Conservation (phyloP, 2,797 vertebrate genomes). For the Macropodus opercularis region DNA sequence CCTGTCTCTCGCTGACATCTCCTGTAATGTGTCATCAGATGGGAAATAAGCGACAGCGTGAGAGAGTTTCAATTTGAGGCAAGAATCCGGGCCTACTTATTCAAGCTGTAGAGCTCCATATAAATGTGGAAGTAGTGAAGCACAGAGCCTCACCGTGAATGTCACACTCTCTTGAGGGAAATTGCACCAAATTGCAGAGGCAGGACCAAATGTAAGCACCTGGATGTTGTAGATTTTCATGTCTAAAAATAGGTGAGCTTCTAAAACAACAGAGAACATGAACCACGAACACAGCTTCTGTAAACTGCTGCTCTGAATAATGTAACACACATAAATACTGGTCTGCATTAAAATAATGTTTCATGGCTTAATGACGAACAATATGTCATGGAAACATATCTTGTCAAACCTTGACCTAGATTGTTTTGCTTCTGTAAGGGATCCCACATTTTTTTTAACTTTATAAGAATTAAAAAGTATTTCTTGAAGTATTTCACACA, state of each 20-base stretch:
- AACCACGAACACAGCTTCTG: neutral
- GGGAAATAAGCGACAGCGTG: neutral
- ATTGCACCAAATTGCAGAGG: slow-evolving; percentile 5
- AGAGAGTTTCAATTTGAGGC: neutral
- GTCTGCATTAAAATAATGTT: neutral
- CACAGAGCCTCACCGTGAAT: neutral
- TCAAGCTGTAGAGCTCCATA: neutral
- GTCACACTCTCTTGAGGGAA: neutral
- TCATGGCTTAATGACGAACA: neutral
- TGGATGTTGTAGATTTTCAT: neutral
- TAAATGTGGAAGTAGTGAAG: neutral
- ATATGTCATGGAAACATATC: no score
- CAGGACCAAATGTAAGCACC: neutral
- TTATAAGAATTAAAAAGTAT: neutral
- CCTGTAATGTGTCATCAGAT: neutral
- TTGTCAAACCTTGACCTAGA: no score
- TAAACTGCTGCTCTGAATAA: neutral
- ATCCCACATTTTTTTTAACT: neutral
- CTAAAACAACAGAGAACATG: neutral
- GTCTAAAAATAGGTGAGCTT: neutral
- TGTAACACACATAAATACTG: neutral
- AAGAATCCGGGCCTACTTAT: neutral
- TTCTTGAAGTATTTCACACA: neutral
- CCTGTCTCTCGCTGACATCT: neutral
- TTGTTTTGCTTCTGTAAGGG: neutral